phyloP scores from a whole-genome alignment of 2,113 vertebrate genomes.

The Cairina moschata region DNA sequence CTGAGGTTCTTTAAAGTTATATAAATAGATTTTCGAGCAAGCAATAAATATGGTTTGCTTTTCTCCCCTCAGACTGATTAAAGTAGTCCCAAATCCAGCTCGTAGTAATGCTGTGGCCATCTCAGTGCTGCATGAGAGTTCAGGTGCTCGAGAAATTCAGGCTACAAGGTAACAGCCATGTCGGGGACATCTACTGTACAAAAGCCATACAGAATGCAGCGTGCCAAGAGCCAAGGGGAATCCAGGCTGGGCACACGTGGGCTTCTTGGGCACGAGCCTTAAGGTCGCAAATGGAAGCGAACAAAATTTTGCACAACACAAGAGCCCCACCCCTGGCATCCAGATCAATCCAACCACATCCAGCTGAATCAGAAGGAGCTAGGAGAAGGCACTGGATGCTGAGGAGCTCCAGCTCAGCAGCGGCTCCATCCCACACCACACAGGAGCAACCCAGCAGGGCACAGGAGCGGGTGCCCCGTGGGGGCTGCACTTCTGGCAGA shows the following conservation, averaged over 20 bases:
- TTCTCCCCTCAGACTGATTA: background rate
- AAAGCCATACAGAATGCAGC: background rate
- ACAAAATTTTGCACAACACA: background rate
- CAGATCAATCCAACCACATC: background rate
- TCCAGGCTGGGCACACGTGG: fast-evolving
- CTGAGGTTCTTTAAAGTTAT: background rate
- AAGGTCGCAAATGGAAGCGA: no score
- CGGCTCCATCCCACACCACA: background rate
- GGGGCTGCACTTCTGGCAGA: background rate
- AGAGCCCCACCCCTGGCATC: fast-evolving
- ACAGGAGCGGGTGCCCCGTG: fast-evolving
- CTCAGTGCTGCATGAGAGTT: background rate
- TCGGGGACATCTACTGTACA: background rate
- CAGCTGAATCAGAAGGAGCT: fast-evolving
- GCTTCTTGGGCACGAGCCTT: fast-evolving
- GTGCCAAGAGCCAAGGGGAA: background rate
- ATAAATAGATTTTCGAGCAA: background rate
- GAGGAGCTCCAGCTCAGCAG: background rate
- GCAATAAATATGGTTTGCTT: background rate
- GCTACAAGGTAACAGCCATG: fast-evolving
- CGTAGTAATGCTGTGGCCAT: fast-evolving
- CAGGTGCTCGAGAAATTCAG: background rate
- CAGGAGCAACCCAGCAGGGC: background rate
- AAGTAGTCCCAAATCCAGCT: background rate
- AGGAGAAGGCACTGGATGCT: background rate